Evolutionary conservation across 2,888 invertebrate species (phyloP), one percentile per base, ranked within the genome.

Genomic region (Lasioglossum leucozonium): DNA sequence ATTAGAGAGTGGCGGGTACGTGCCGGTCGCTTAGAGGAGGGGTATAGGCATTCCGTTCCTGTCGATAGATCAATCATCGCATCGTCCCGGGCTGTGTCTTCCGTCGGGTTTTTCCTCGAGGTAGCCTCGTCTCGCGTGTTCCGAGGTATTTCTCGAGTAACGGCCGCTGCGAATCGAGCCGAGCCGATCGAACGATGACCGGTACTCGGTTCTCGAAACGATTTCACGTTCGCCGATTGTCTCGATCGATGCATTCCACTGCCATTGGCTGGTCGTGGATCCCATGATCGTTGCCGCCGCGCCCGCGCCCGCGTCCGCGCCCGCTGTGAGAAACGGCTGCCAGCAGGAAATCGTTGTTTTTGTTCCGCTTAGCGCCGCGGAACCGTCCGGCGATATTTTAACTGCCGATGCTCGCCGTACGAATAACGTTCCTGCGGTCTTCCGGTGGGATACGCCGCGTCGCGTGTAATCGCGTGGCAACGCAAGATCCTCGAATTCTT

Each of bases 1-100:
- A 89, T 90, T 90, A 89, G 86, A 84, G 88, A 86, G 79, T 44
- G 85, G 72, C 71, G 79, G 81, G 72, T 82, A 84, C 77, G 77
- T 65, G 85, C 71, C 79, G 55, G 67, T 73, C 83, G 85, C 80
- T 18, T 82, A 65, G 74, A 73, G 79, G 77, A 4, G 82, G 82
- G 84, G 84, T n/a, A 83, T 81, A 79, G 85, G 85, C 86, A 88
- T 88, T 88, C 88, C 79, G 77, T 75, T 76, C 79, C 79, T 85
- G 86, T 84, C 87, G 89, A 88, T 90, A 83, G 90, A 87, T 90
- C 91, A 89, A 91, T 92, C 90, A 88, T 89, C 89, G 73, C 82
- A 89, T 90, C 87, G 85, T 78, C 58, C 71, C 51, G 30, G 30
- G 26, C 67, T 73, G 58, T 55, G 47, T 81, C 67, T 62, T 77